Evolutionary conservation across 1,140 invertebrate genomes (phyloP).

Genomic region (Helicoverpa armigera): DNA sequence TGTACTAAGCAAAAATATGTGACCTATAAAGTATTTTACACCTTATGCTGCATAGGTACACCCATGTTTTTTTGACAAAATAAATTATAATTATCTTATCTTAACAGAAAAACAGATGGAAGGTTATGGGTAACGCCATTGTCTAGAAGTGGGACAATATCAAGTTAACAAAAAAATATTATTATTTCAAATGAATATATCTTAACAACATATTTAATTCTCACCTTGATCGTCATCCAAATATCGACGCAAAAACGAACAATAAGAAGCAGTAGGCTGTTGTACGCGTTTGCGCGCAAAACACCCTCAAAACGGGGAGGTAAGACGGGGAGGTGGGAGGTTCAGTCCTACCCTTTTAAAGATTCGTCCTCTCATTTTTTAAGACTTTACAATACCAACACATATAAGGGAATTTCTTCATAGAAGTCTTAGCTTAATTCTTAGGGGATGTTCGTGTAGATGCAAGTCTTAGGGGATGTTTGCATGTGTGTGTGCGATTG

Average conservation of each 20-base stretch:
- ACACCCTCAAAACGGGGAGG: slow-evolving; percentile 64
- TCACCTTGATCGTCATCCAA: slow-evolving; percentile 77
- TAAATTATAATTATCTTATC: no score
- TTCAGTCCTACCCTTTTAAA: slow-evolving; percentile 86
- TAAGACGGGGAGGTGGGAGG: slow-evolving; percentile 60
- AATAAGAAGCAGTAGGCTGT: slow-evolving; percentile 78
- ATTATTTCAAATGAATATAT: no score
- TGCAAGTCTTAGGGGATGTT: slow-evolving; percentile 52
- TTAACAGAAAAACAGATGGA: no score
- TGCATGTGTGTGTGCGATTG: slow-evolving; percentile 68
- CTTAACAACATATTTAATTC: no score
- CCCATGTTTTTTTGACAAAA: no score
- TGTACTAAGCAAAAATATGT: no score
- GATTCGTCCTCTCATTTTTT: slow-evolving; percentile 85
- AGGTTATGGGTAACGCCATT: no score
- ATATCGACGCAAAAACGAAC: slow-evolving; percentile 83
- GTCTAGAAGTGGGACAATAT: no score
- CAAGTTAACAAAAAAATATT: no score
- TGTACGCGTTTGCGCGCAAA: slow-evolving; percentile 75
- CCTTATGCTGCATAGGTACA: no score
- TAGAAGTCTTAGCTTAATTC: slow-evolving; percentile 59
- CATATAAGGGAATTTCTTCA: slow-evolving; percentile 58
- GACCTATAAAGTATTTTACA: no score
- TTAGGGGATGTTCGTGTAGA: not conserved
- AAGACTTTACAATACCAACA: slow-evolving; percentile 85